phyloP scores from a whole-genome alignment of 1,140 invertebrate genomes.

The Euura lappo region DNA sequence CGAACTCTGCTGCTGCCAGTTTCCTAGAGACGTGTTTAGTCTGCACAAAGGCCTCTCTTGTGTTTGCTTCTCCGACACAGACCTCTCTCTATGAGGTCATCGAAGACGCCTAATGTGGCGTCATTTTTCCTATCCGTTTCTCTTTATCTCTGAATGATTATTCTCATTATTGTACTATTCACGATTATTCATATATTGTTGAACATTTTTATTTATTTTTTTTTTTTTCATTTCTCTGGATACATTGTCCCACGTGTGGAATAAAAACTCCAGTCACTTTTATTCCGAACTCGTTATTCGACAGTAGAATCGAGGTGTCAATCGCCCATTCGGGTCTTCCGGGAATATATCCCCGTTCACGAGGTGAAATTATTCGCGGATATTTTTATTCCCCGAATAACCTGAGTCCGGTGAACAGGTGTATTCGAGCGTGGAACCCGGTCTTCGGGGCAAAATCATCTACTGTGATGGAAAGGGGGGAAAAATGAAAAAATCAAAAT shows the following conservation, averaged over 20 bases:
- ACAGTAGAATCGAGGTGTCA: too few relatives aligned
- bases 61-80: not conserved
- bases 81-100: not conserved
- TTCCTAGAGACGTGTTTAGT: not conserved
- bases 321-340: too few relatives aligned
- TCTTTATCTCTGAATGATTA: not conserved
- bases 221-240: too few relatives aligned
- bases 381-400: not conserved
- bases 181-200: too few relatives aligned
- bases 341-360: too few relatives aligned
- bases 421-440: not conserved
- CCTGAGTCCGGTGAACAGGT: not conserved
- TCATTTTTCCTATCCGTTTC: not conserved
- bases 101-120: not conserved
- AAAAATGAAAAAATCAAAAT: not conserved
- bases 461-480: not conserved
- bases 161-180: too few relatives aligned
- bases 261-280: too few relatives aligned
- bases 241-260: too few relatives aligned
- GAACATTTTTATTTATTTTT: too few relatives aligned
- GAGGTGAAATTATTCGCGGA: not conserved
- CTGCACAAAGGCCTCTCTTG: not conserved
- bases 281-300: too few relatives aligned
- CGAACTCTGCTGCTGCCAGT: not conserved
- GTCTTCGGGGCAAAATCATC: not conserved